These are phyloP conservation scores for Folsomia candida DNA, from an alignment of 2,888 invertebrate genomes.

Conservation along the genomic window DNA sequence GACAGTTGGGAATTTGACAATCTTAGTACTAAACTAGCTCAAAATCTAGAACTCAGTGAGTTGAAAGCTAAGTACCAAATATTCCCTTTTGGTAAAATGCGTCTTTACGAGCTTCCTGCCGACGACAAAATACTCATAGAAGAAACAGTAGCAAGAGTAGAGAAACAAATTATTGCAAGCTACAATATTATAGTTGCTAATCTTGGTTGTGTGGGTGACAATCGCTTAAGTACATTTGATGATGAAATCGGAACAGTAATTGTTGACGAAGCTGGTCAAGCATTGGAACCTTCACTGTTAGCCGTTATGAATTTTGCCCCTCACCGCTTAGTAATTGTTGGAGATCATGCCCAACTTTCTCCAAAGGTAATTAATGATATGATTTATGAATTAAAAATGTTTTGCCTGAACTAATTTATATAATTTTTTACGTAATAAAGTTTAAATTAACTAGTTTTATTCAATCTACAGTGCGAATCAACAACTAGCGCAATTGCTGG, in stretches of 20 bases:
- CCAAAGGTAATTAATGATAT: not conserved
- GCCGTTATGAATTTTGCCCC: not conserved
- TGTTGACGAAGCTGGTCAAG: slow-evolving; percentile 12
- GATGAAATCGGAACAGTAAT: not conserved
- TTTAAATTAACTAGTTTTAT: not conserved
- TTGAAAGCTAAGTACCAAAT: too few relatives aligned
- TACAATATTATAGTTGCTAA: not conserved
- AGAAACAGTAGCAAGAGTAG: not conserved
- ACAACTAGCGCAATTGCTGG: not conserved
- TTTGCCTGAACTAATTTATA: too few relatives aligned
- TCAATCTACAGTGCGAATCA: not conserved
- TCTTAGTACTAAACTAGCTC: too few relatives aligned
- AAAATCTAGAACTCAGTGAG: too few relatives aligned
- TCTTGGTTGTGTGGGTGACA: not conserved
- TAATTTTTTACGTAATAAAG: not conserved
- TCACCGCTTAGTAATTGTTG: not conserved
- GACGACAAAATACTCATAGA: not conserved
- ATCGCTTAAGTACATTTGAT: not conserved
- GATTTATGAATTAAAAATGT: not conserved
- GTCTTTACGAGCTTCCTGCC: not conserved
- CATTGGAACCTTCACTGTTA: not conserved
- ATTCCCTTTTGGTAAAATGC: not conserved
- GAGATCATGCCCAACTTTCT: not conserved
- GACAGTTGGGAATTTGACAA: too few relatives aligned
- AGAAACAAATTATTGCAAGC: not conserved